Evolutionary conservation across 1,140 invertebrate genomes (phyloP).

Genomic region (Procambarus virginalis): DNA sequence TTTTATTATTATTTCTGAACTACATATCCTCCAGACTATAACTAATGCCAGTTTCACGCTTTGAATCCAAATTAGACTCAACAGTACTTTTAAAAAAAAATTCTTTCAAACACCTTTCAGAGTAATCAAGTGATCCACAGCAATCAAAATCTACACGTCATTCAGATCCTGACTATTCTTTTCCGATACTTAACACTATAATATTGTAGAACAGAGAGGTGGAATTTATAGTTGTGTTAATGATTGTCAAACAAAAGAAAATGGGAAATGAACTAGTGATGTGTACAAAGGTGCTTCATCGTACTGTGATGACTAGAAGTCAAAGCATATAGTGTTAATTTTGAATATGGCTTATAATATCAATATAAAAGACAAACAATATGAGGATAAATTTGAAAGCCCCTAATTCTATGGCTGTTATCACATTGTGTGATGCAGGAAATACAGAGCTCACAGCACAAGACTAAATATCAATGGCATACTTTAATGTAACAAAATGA

Average conservation of each 20-base stretch:
- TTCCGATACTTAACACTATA: neutral
- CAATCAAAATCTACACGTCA: neutral
- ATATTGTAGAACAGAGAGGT: neutral
- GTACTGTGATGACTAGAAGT: slow-evolving; percentile 13
- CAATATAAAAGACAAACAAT: neutral
- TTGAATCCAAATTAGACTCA: neutral
- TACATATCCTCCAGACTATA: neutral
- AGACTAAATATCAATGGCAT: neutral
- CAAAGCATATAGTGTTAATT: neutral
- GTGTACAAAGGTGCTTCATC: neutral
- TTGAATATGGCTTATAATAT: neutral
- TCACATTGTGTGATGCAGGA: slow-evolving; percentile 17
- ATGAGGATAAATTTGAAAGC: neutral
- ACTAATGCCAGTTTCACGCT: neutral
- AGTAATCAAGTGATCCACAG: neutral
- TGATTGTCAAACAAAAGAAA: neutral
- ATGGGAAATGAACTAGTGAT: neutral
- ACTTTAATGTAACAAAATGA: neutral
- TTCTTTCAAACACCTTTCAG: neutral
- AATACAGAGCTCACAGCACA: slow-evolving; percentile 6
- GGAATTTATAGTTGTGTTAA: neutral
- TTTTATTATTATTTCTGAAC: neutral
- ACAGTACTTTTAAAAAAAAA: neutral
- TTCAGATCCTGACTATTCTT: neutral
- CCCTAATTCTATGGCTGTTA: slow-evolving; percentile 8